Base-by-base conservation (phyloP, 1,140 invertebrate species). In the Ceratina australensis region DNA sequence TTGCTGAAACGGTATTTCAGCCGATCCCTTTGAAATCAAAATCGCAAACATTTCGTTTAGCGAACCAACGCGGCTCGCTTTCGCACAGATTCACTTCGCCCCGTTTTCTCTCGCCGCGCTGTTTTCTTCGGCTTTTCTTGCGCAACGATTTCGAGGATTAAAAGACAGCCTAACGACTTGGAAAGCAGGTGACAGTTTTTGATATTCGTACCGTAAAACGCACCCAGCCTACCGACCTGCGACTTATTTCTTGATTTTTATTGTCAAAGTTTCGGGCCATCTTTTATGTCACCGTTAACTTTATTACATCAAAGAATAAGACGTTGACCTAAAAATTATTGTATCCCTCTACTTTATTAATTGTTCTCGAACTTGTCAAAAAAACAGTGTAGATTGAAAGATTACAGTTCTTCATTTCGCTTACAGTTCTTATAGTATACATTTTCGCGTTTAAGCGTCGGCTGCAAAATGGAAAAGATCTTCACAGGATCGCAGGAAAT, bases 161-260 rank as follows among this genome's bases (percentile, higher is more conserved):
- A 65, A 47, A 47, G 49, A n/a, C 72, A 49, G n/a, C 28, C 42
- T 56, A 56, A 65, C 72, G 60, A 56, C 49, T 16, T 20, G 49
- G 26, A 54, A 73, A 8, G 26, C 16, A 16, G 54, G 54, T 49
- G 61, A 74, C 60, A 65, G n/a, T 68, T 65, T 56, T 42, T 74
- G 47, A 65, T 56, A 65, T 26, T 65, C 49, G 22, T 47, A 22
- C 26, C 28, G 69, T 20, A 63, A 68, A 28, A 18, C 5, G 16
- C 52, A 54, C 16, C 52, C 52, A n/a, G 10, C 33, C 33, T 42
- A 10, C 16, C 42, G 47, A 2, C 8, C 10, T 49, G 42, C 10
- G 0, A 1, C 24, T 18, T 54, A 0, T 65, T 56, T 24, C 3
- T 47, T 15, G 33, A 10, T 16, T 26, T 73, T 56, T 63, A 49